Conservation (phyloP, 2,797 vertebrate genomes). For the Eidolon dupreanum region DNA sequence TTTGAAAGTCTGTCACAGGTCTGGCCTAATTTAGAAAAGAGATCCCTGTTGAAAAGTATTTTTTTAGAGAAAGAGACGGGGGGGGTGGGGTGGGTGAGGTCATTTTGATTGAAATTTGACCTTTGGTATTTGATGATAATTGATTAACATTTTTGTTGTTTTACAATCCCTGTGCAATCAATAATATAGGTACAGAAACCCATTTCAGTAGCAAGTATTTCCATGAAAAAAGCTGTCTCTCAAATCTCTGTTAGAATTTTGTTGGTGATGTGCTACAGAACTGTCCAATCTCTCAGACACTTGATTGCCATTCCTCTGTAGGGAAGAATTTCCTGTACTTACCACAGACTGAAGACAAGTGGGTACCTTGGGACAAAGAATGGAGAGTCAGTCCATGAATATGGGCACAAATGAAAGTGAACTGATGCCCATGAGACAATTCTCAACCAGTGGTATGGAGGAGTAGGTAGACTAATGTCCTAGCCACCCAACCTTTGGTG, state of each 20-base stretch:
- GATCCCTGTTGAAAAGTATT: background rate
- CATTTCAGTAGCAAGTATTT: background rate
- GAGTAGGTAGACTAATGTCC: background rate
- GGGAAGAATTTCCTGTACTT: background rate
- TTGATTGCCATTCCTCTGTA: background rate
- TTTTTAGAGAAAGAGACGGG: background rate
- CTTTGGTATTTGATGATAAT: background rate
- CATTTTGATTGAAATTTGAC: constrained; percentile 20
- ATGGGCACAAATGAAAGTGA: background rate
- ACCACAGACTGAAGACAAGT: background rate
- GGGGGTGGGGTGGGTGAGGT: background rate
- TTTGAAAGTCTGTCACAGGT: background rate
- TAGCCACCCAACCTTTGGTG: no score
- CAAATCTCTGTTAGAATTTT: background rate
- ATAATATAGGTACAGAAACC: background rate
- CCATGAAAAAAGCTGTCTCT: background rate
- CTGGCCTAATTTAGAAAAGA: background rate
- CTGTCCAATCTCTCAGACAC: background rate
- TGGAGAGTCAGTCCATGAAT: background rate
- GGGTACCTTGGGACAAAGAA: background rate
- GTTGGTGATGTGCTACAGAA: background rate
- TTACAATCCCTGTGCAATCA: background rate
- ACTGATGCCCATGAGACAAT: background rate
- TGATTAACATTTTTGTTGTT: background rate
- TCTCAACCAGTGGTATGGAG: background rate